phyloP scores from a whole-genome alignment of 1,140 invertebrate genomes.

The Microplitis mediator region DNA sequence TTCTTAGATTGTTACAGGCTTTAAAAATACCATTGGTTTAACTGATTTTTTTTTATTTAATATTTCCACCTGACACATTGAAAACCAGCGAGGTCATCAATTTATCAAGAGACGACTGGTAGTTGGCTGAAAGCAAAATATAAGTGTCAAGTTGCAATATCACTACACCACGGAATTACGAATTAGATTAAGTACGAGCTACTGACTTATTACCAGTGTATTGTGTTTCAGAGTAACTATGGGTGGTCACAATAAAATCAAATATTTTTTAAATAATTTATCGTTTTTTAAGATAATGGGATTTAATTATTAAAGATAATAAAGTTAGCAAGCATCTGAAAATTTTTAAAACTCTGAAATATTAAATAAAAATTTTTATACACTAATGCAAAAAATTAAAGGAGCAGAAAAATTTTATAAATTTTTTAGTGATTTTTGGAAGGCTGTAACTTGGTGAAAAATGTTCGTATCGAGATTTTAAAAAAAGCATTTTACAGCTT shows the following conservation, averaged over 20 bases:
- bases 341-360: too few relatives aligned
- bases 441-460: too few relatives aligned
- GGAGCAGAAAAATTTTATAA: too few relatives aligned
- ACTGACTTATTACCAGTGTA: neutral
- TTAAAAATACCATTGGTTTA: neutral
- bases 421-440: too few relatives aligned
- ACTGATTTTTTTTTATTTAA: neutral
- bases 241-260: slow-evolving; percentile 1
- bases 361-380: too few relatives aligned
- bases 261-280: neutral
- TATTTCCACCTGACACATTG: neutral
- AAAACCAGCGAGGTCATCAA: neutral
- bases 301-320: too few relatives aligned
- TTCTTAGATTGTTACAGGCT: neutral
- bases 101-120: neutral
- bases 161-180: neutral
- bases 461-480: too few relatives aligned
- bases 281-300: neutral
- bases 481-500: too few relatives aligned
- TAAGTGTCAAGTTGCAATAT: slow-evolving; percentile 7
- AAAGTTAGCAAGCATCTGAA: too few relatives aligned
- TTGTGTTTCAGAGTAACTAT: neutral
- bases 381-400: too few relatives aligned
- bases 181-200: neutral
- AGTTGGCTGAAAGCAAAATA: slow-evolving; percentile 10